These are phyloP conservation scores for Hyla sarda DNA, from an alignment of 2,113 vertebrate genomes.

Conservation along the genomic window DNA sequence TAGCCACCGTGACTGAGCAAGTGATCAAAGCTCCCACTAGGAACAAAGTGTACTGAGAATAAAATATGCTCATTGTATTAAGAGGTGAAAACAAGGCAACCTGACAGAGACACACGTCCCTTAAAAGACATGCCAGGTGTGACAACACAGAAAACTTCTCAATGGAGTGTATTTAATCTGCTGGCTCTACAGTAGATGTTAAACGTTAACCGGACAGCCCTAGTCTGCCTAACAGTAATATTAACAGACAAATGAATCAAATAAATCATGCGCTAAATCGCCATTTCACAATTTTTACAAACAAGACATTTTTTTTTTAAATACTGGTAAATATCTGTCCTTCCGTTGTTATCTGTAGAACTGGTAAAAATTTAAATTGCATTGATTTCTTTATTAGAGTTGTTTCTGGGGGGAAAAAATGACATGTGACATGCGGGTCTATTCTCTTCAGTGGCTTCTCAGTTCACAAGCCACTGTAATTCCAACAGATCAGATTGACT, in stretches of 20 bases:
- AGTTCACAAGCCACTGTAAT: too few species aligned
- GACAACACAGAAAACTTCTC: constrained; percentile 13
- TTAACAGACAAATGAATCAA: background rate
- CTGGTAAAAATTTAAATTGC: too few species aligned
- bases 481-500: too few species aligned
- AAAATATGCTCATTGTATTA: background rate
- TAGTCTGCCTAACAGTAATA: background rate
- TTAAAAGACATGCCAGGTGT: background rate
- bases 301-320: too few species aligned
- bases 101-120: background rate
- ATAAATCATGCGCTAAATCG: background rate
- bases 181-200: constrained; percentile 11
- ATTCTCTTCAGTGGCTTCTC: too few species aligned
- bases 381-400: too few species aligned
- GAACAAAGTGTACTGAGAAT: background rate
- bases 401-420: too few species aligned
- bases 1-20: background rate
- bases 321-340: too few species aligned
- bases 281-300: too few species aligned
- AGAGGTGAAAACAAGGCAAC: background rate
- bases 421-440: too few species aligned
- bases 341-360: too few species aligned
- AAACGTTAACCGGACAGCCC: constrained; percentile 22
- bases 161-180: constrained; percentile 6
- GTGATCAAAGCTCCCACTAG: background rate